Evolutionary conservation across 2,888 invertebrate species (phyloP), one percentile per base, ranked within the genome.

Genomic region (Aricia artaxerxes): DNA sequence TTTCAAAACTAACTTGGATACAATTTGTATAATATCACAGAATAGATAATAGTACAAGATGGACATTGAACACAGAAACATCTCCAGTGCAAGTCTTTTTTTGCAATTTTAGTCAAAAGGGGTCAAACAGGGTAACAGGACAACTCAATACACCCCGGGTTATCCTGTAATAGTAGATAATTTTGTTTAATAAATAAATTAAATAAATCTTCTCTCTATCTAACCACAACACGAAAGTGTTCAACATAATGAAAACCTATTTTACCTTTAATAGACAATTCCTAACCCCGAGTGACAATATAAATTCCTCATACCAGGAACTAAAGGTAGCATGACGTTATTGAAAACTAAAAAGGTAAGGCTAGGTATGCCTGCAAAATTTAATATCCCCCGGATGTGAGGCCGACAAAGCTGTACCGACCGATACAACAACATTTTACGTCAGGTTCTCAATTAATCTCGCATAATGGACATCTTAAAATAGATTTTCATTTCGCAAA

Each of bases 351-450:
- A 76, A 76, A 76, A 76, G 53, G 76, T 38, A 60, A 78, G 60
- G 72, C 78, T 69, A 79, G 79, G 79, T 82, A 82, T 82, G 83
- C 79, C 78, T 73, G 79, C 81, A 81, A 84, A 84, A 84, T 84
- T 85, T 84, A 85, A 85, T 85, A 85, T 83, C 83, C 79, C 72
- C 78, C 77, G 82, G 79, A 80, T 81, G 79, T 79, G 78, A 64
- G 53, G 80, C 81, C 72, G 72, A 82, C 82, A 82, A 82, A 81
- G 80, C 78, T 78, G 81, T 82, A 79, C 80, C 80, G 79, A 35
- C 60, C 78, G 80, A 81, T 84, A 82, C 82, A 79, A 73, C 78
- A 73, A 78, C 64, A 75, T 53, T 53, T 76, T 57, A 31, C 35
- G 76, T 57, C 76, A 76, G 76, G 6, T 35, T 53, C 31, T 76